Evolutionary conservation across 2,113 vertebrate species (phyloP), one percentile per base, ranked within the genome.

Genomic region (Merops nubicus): DNA sequence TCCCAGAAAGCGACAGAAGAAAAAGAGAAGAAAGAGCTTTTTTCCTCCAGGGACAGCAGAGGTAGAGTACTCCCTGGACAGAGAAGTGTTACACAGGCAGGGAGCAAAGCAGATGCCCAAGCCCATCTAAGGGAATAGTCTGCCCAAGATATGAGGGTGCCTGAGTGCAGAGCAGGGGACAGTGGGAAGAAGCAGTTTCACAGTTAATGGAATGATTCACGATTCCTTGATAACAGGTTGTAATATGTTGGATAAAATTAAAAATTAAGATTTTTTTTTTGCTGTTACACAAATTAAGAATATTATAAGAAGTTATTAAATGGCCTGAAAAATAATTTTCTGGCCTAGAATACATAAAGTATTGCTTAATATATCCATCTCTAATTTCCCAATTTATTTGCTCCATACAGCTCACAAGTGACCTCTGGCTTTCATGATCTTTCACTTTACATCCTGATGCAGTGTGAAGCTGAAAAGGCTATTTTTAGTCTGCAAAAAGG

Each of bases 21-120:
- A 2, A 21, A 23, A 15, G 0, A 2, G 3, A 23, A 26, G 11
- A 8, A 15, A 1, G 6, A 12, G 29, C 22, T 53, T 43, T 76
- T 47, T 75, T 26, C 45, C 59, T 74, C 19, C n/a, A 82, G 33
- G 69, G 33, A 40, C 42, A 75, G 33, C 12, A 67, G 69, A 67
- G 12, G 34, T 7, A 19, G 15, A 38, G 54, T 60, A 28, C 12
- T 90, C 29, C 36, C 8, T 48, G 10, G 10, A 56, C 23, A 40
- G 10, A 5, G 6, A 84, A 70, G 34, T 6, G 51, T 5, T 84
- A 54, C 47, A 74, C 11, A 17, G 3, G 25, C 29, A 78, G 31
- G 28, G 22, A 70, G 38, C 47, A 67, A 1, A 57, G 45, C 51
- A 93, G 29, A 70, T 33, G 26, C 33, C 9, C 3, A 7, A 89